Conservation (phyloP, 2,797 vertebrate species). For the Eutrigla gurnardus region DNA sequence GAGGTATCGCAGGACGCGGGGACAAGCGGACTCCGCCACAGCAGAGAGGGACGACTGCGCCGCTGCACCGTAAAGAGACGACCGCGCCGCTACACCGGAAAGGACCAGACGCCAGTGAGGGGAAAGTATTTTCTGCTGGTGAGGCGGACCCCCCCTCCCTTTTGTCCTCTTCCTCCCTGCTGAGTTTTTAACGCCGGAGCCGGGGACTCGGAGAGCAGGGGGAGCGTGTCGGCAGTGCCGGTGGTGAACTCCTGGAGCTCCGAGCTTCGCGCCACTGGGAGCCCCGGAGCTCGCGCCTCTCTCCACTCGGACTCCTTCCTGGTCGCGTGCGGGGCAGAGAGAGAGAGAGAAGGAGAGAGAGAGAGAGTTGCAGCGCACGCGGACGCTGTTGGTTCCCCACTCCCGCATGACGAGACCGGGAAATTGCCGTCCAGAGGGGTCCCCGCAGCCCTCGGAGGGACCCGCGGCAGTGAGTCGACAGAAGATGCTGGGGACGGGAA, state of each 20-base stretch:
- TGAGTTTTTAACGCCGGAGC: conserved; percentile 58
- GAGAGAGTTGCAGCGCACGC: conserved; percentile 39
- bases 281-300: neutral
- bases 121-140: conserved; percentile 37
- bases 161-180: conserved; percentile 9
- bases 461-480: conserved; percentile 17
- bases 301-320: conserved; percentile 19
- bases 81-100: neutral
- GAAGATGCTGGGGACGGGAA: conserved; percentile 43
- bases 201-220: conserved; percentile 20
- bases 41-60: conserved; percentile 35
- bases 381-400: conserved; percentile 16
- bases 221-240: conserved; percentile 28
- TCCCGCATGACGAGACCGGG: conserved; percentile 46
- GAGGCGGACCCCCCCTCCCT: neutral
- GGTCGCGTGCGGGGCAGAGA: conserved; percentile 29
- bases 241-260: conserved; percentile 49
- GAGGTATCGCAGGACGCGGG: conserved; percentile 54
- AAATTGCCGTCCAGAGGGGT: conserved; percentile 31
- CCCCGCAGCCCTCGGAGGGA: conserved; percentile 40
- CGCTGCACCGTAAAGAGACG: conserved; percentile 28
- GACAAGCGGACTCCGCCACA: conserved; percentile 35
- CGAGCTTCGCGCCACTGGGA: neutral
- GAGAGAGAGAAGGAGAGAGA: conserved; percentile 48
- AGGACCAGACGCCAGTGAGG: conserved; percentile 14